Percentiles rank a stretch among this genome's conserved stretches.
phyloP scores from a whole-genome alignment of 37 sponge, comb jelly and placozoan genomes.

The Geodia barretti region DNA sequence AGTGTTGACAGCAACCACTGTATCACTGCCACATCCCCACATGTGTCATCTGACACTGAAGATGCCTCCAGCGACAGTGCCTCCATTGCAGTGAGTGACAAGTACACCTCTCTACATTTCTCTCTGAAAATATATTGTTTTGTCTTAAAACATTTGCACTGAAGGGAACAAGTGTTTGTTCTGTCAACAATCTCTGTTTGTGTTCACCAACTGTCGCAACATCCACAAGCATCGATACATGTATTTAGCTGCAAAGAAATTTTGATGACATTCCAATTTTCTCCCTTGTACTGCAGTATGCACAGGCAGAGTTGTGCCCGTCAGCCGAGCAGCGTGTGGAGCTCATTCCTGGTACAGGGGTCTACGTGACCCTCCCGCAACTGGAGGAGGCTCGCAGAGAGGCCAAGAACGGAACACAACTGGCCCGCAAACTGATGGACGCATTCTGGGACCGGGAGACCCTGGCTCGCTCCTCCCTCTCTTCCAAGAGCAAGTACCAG shows the following conservation, averaged over 20 bases:
- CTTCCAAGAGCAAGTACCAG: slow-evolving; percentile 47
- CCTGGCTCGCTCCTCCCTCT: slow-evolving; percentile 47
- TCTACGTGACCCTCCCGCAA: slow-evolving; percentile 21
- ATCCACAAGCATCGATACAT: too few relatives aligned
- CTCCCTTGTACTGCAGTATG: background rate
- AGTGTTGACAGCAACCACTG: background rate
- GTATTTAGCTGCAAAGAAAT: too few relatives aligned
- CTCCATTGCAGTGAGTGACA: background rate
- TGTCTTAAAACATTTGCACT: background rate
- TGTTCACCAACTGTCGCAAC: too few relatives aligned
- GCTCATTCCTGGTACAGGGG: slow-evolving; percentile 41
- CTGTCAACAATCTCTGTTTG: too few relatives aligned
- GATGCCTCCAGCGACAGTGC: background rate
- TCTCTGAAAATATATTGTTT: too few relatives aligned
- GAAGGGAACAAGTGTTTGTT: background rate
- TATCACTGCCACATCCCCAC: background rate
- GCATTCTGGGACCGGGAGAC: slow-evolving; percentile 57
- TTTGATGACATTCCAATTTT: background rate
- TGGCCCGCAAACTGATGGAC: slow-evolving; percentile 62
- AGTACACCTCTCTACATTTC: too few relatives aligned
- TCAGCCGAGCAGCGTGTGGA: slow-evolving; percentile 7
- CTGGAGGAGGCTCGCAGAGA: slow-evolving; percentile 37
- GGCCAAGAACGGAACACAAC: slow-evolving; percentile 54
- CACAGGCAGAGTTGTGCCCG: slow-evolving; percentile 3
- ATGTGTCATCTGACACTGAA: background rate